Evolutionary conservation across 2,113 vertebrate species (phyloP).

Genomic region (Solea solea): DNA sequence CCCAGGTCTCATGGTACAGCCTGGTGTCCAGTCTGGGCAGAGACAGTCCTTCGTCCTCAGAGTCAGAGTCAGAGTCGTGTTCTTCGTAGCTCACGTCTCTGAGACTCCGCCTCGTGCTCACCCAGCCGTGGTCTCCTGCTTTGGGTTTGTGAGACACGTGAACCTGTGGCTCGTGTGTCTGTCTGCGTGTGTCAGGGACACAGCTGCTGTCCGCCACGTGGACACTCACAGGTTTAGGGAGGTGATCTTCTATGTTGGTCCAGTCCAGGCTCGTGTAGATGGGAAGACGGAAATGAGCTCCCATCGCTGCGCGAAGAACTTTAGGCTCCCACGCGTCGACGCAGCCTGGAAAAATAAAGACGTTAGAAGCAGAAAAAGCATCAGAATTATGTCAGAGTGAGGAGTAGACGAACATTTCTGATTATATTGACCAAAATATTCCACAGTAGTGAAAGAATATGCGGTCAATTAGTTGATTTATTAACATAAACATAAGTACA

Average conservation of each 20-base stretch:
- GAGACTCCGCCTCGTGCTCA: constrained; percentile 51
- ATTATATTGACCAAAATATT: too few relatives aligned
- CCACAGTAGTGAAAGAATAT: too few relatives aligned
- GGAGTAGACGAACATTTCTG: too few relatives aligned
- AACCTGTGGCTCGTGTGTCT: background rate
- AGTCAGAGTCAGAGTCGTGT: constrained; percentile 60
- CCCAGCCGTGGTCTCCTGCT: constrained; percentile 72
- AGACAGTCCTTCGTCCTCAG: constrained; percentile 17
- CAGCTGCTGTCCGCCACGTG: constrained; percentile 84
- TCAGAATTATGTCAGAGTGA: too few relatives aligned
- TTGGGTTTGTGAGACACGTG: constrained; percentile 35
- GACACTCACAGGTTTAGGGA: constrained; percentile 77
- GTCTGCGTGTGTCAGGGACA: constrained; percentile 7
- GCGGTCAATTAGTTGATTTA: too few relatives aligned
- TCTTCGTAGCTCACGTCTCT: constrained; percentile 55
- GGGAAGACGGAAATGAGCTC: constrained; percentile 93
- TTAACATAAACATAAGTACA: too few relatives aligned
- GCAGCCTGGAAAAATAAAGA: constrained; percentile 82
- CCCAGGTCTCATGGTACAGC: constrained; percentile 86
- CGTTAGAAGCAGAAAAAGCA: background rate
- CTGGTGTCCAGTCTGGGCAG: constrained; percentile 76
- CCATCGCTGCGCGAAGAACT: constrained; percentile 95
- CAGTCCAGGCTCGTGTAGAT: constrained; percentile 85
- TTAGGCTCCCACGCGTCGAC: constrained; percentile 97
- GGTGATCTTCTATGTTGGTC: constrained; percentile 80